Percentiles rank a stretch among this genome's conserved stretches.
phyloP scores from a whole-genome alignment of 2,888 invertebrate species.

The Idaea straminata region DNA sequence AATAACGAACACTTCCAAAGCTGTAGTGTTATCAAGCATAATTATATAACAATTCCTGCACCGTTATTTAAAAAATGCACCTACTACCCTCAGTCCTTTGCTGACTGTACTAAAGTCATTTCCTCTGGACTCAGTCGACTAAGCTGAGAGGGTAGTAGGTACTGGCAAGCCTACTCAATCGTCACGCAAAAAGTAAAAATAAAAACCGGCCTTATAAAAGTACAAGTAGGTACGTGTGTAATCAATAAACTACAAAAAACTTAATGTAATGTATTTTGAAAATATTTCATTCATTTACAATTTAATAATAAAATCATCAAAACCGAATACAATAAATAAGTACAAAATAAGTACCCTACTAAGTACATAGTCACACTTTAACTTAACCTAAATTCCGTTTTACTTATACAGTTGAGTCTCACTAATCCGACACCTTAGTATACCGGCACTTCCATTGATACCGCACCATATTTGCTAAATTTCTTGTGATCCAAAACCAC shows the following conservation, averaged over 20 bases:
- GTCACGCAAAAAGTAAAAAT: no score
- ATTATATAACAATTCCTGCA: no score
- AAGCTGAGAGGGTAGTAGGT: no score
- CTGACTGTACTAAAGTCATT: no score
- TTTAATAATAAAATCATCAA: constrained; percentile 46
- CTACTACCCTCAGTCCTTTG: no score
- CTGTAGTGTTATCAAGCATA: no score
- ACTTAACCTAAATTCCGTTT: constrained; percentile 37
- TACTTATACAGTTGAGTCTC: not conserved
- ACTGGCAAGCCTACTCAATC: no score
- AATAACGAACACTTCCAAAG: no score
- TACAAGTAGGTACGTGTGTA: constrained; percentile 9
- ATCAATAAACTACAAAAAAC: not conserved
- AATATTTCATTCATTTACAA: constrained; percentile 2
- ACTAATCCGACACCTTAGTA: not conserved
- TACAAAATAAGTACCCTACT: constrained; percentile 65
- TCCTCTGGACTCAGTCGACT: no score
- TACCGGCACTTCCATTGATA: not conserved
- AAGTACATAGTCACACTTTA: constrained; percentile 56
- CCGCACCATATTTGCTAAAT: not conserved
- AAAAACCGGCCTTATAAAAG: not conserved
- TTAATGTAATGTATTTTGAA: not conserved
- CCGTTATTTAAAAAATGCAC: no score
- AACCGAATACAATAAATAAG: constrained; percentile 58
- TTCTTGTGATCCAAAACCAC: not conserved